Evolutionary conservation across 2,113 vertebrate genomes (phyloP).

Genomic region (Cryptotis parvus): DNA sequence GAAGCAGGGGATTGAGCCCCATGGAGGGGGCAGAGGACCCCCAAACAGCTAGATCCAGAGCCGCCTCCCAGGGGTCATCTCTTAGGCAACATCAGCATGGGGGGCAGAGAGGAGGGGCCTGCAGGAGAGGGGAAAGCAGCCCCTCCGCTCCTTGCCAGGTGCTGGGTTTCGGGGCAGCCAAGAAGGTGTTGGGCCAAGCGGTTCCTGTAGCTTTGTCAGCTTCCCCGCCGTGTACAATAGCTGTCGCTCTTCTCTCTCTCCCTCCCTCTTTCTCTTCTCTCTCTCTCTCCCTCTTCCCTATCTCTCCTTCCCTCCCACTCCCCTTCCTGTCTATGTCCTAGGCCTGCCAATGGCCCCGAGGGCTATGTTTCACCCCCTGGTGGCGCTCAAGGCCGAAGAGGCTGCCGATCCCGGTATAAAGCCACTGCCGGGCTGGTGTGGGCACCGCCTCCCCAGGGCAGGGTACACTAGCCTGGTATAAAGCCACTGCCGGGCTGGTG

Average conservation of each 20-base stretch:
- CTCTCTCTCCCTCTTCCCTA: slow-evolving; percentile 81
- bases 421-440: slow-evolving; percentile 80
- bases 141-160: background rate
- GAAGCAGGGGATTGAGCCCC: background rate
- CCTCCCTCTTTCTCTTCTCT: slow-evolving; percentile 64
- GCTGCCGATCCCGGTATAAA: slow-evolving; percentile 83
- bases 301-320: slow-evolving; percentile 81
- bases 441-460: slow-evolving; percentile 71
- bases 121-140: too few relatives aligned
- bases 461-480: slow-evolving; percentile 77
- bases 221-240: slow-evolving; percentile 81
- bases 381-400: slow-evolving; percentile 84
- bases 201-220: slow-evolving; percentile 61
- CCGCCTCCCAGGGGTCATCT: background rate
- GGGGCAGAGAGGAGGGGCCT: background rate
- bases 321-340: slow-evolving; percentile 80
- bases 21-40: background rate
- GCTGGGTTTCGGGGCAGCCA: slow-evolving; percentile 46
- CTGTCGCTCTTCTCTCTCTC: slow-evolving; percentile 84
- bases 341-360: slow-evolving; percentile 84
- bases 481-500: too few relatives aligned
- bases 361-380: slow-evolving; percentile 84
- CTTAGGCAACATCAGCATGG: background rate
- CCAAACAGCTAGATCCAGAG: background rate
- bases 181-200: slow-evolving; percentile 49